Conservation (phyloP, 2,113 vertebrate species). For the Cyrtonyx montezumae region DNA sequence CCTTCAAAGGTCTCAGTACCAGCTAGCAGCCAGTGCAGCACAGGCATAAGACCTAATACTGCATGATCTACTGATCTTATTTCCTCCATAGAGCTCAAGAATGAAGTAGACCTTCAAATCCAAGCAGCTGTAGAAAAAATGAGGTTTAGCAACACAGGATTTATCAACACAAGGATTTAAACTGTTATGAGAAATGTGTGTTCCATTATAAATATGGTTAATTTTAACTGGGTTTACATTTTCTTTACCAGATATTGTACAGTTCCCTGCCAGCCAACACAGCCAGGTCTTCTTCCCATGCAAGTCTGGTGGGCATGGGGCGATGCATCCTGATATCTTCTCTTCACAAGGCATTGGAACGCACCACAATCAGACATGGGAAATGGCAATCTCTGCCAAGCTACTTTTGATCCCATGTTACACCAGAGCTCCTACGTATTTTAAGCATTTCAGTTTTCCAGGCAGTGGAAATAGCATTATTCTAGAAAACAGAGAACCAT, state of each 20-base stretch:
- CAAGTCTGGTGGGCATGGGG: background rate
- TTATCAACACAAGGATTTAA: background rate
- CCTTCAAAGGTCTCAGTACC: too few species aligned
- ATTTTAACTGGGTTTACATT: background rate
- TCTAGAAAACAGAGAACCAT: background rate
- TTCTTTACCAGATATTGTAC: background rate
- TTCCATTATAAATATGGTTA: background rate
- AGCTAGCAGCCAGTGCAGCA: too few species aligned
- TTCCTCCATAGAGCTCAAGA: background rate
- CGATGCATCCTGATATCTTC: background rate
- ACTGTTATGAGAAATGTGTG: background rate
- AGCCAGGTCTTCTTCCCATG: background rate
- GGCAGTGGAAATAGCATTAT: background rate
- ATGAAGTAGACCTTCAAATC: background rate
- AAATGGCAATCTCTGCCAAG: background rate
- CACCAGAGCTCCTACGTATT: constrained; percentile 1
- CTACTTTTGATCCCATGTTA: background rate
- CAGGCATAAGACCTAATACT: rapidly evolving
- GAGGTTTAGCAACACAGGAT: background rate
- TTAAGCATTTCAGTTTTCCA: constrained; percentile 17
- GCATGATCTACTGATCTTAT: background rate
- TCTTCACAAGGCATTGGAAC: background rate
- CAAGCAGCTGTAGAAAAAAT: background rate
- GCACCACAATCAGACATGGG: background rate
- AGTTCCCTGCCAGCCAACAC: background rate